Evolutionary conservation across 2,797 vertebrate species (phyloP).

Genomic region (Mycteria americana): DNA sequence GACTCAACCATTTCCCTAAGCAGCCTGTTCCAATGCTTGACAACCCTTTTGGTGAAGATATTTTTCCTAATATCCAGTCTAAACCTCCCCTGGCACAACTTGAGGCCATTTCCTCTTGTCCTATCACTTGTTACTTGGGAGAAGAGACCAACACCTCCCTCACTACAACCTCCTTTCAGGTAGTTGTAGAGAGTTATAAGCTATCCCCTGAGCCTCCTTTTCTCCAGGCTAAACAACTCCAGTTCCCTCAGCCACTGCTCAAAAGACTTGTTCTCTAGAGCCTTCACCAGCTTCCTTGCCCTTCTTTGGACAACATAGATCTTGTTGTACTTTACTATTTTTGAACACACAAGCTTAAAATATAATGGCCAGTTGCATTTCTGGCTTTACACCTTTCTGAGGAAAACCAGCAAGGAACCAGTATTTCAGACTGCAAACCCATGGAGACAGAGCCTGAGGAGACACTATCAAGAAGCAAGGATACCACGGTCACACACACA

Average conservation of each 20-base stretch:
- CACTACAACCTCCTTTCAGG: neutral
- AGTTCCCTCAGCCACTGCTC: neutral
- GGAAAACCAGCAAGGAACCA: constrained; percentile 21
- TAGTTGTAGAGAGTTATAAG: neutral
- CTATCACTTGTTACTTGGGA: neutral
- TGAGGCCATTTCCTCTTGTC: neutral
- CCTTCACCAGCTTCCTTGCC: neutral
- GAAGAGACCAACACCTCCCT: neutral
- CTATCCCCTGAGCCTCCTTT: neutral
- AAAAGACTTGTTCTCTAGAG: neutral
- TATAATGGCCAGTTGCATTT: constrained; percentile 20
- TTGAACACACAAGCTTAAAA: neutral
- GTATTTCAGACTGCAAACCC: constrained; percentile 45
- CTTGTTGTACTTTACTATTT: constrained; percentile 8
- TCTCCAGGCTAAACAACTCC: neutral
- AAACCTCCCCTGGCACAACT: neutral
- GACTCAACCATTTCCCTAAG: neutral
- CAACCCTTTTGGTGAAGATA: neutral
- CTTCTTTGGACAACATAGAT: neutral
- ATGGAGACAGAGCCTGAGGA: constrained; percentile 18
- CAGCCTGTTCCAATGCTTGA: neutral
- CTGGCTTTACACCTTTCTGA: constrained; percentile 35
- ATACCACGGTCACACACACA: neutral
- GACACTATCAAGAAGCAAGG: neutral
- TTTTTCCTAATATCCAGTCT: neutral